Evolutionary conservation across 2,888 invertebrate genomes (phyloP).

Genomic region (Tuberolachnus salignus): DNA sequence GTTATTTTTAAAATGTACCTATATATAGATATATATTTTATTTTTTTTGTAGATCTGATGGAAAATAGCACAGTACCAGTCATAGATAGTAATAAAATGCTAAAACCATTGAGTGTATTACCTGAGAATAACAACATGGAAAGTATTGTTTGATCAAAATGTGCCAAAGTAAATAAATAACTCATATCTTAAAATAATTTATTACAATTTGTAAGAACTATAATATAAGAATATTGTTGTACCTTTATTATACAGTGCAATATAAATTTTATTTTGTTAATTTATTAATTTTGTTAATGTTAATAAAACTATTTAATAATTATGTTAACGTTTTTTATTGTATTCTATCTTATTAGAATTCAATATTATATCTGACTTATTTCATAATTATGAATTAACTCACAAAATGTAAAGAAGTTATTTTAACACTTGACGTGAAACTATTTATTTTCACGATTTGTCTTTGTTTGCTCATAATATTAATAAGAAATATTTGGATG

Average conservation of each 20-base stretch:
- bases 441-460: too few species aligned
- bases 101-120: conserved; percentile 45
- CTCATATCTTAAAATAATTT: not conserved
- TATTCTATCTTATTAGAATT: too few species aligned
- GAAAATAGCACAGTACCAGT: conserved; percentile 22
- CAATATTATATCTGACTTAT: too few species aligned
- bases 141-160: conserved; percentile 45
- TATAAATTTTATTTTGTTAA: conserved; percentile 44
- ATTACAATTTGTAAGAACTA: not conserved
- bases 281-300: conserved; percentile 37
- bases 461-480: too few species aligned
- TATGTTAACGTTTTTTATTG: too few species aligned
- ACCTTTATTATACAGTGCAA: conserved; percentile 25
- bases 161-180: conserved; percentile 28
- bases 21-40: too few species aligned
- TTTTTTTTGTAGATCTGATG: conserved; percentile 48
- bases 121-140: conserved; percentile 49
- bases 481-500: too few species aligned
- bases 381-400: too few species aligned
- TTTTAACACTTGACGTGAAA: too few species aligned
- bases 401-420: too few species aligned
- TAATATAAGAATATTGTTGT: conserved; percentile 6
- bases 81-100: conserved; percentile 31
- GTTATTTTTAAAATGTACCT: too few species aligned
- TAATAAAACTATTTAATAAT: conserved; percentile 34